Conservation (phyloP, 2,797 vertebrate genomes). For the Manis javanica region DNA sequence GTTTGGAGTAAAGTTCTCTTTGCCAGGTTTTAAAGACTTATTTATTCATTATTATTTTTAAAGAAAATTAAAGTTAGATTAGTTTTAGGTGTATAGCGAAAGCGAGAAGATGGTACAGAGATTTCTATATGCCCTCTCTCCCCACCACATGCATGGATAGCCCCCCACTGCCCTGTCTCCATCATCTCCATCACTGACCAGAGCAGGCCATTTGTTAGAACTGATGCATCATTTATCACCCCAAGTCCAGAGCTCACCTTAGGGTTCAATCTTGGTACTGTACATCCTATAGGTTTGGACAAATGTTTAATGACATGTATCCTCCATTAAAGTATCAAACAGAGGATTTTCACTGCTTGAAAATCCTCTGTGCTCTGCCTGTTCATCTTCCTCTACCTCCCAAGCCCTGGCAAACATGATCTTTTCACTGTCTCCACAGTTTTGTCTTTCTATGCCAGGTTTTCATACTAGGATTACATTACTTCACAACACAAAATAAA, state of each 20-base stretch:
- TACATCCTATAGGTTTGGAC: neutral
- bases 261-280: neutral
- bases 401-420: neutral
- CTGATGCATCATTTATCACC: neutral
- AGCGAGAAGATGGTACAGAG: neutral
- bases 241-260: neutral
- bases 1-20: neutral
- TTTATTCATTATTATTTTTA: neutral
- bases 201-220: neutral
- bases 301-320: neutral
- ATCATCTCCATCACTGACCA: neutral
- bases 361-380: neutral
- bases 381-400: neutral
- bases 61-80: neutral
- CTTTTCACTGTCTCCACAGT: neutral
- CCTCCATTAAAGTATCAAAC: neutral
- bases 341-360: neutral
- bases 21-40: neutral
- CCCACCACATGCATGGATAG: neutral
- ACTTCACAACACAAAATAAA: slow-evolving; percentile 1
- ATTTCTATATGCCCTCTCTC: neutral
- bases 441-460: neutral
- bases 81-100: neutral
- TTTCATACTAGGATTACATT: neutral
- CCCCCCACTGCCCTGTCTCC: neutral